Evolutionary conservation across 2,888 invertebrate genomes (phyloP), one percentile per base, ranked within the genome.

Genomic region (Galerucella nymphaeae): DNA sequence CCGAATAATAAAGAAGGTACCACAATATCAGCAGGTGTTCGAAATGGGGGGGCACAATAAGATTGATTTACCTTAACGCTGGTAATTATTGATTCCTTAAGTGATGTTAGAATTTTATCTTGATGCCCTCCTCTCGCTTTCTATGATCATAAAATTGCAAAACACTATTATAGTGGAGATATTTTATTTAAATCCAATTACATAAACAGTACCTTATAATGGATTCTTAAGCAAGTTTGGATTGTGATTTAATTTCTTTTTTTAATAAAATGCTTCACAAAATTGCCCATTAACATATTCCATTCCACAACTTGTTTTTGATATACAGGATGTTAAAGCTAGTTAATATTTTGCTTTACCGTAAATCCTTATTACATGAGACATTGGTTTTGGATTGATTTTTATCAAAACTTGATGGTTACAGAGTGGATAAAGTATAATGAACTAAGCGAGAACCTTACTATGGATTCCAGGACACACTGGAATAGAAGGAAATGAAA

Each of bases 1-100:
- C 59, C 41, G 11, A 59, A 48, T 55, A 66, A 61, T 68, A 61
- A 18, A 30, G 18, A 30, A 16, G 61, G 30, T 62, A 62, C 18
- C 16, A 18, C 3, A 38, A 42, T 10, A 53, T 13, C 5, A 42
- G 42, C 42, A 41, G 42, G 41, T 62, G 42, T 38, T 41, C 42
- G n/a, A 59, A 38, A n/a, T 20, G 50, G 61, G 23, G 67, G 38
- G 59, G 48, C 30, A 45, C 23, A 59, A 58, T 59, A 20, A n/a
- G 9, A 68, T 42, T 48, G 48, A 68, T 68, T 59, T 59, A 48
- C 48, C 30, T 6, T 18, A n/a, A 3, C 16, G 11, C 16, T 53
- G 9, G 10, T 53, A 53, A 53, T 53, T 53, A 16, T 18, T 9
- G 18, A 53, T 53, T 59, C 38, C 59, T 38, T 8, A 38, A 38